Evolutionary conservation across 2,113 vertebrate genomes (phyloP).

Genomic region (Mustela nigripes): DNA sequence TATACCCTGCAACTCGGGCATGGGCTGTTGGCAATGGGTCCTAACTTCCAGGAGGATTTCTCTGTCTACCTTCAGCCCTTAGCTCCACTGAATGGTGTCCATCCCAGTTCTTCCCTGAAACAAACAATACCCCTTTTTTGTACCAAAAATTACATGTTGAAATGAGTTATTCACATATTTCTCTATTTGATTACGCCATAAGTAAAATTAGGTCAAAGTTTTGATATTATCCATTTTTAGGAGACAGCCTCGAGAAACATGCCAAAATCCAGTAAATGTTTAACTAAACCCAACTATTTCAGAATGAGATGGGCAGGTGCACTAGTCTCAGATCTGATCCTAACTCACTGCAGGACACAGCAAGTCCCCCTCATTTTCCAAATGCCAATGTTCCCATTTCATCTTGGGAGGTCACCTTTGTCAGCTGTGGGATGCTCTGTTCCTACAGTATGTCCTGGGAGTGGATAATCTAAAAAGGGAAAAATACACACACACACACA

Average conservation of each 20-base stretch:
- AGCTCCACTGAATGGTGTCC: too few relatives aligned
- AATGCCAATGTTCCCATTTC: neutral
- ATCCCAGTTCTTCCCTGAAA: neutral
- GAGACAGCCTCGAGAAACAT: neutral
- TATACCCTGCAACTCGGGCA: rapidly evolving
- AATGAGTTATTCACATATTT: neutral
- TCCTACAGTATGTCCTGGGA: neutral
- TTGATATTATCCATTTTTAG: neutral
- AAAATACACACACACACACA: neutral
- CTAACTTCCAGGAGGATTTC: neutral
- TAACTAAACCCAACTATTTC: neutral
- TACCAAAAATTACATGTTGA: neutral
- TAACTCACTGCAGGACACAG: neutral
- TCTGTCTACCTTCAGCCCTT: too few relatives aligned
- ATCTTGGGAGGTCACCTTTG: neutral
- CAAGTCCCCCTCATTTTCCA: neutral
- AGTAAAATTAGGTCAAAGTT: neutral
- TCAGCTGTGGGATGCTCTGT: neutral
- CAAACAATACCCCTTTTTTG: neutral
- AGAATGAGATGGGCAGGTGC: neutral
- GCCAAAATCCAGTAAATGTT: neutral
- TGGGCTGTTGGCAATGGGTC: neutral
- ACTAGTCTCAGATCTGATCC: too few relatives aligned
- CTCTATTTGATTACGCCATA: neutral
- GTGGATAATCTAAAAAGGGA: neutral